Conservation (phyloP, 2,113 vertebrate genomes). For the pig (Sus scrofa) region T2T-Sscrofa CM000822.6:10221001-10221500, state of each 20-base stretch:
- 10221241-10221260: constrained; percentile 1
- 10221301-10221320: neutral
- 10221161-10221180: neutral
- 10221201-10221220: neutral
- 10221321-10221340: neutral
- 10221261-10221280: constrained; percentile 26
- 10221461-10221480: neutral
- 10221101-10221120: constrained; percentile 45
- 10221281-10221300: neutral
- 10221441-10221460: neutral
- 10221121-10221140: constrained; percentile 64
- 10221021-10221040: constrained; percentile 17
- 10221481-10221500: neutral
- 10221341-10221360: neutral
- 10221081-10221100: constrained; percentile 46
- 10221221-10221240: constrained; percentile 42
- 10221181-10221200: neutral
- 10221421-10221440: neutral
- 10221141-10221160: constrained; percentile 40
- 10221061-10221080: constrained; percentile 63
- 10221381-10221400: neutral
- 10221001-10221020: constrained; percentile 38
- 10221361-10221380: neutral
- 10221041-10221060: constrained; percentile 62
- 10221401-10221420: neutral